A percentile compares a stretch with the other conserved stretches of the same genome.
Conservation (phyloP, 2,888 invertebrate genomes). For the Sceliomorpha sp. region DNA sequence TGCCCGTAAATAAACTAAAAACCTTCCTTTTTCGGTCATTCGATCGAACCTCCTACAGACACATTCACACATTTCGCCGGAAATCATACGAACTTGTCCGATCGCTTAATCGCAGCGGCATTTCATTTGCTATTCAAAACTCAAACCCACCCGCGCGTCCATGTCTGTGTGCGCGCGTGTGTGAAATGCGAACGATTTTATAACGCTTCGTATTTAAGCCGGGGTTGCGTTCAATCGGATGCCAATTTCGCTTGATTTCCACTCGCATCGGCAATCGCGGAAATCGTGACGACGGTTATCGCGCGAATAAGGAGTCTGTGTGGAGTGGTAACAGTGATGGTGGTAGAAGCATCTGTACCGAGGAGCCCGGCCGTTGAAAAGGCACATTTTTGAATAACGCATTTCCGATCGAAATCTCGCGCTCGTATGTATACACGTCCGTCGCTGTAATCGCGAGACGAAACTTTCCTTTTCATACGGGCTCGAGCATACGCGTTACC, state of each 20-base stretch:
- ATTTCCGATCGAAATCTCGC: constrained; percentile 3
- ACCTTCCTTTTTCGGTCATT: no score
- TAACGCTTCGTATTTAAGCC: constrained; percentile 34
- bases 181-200: constrained; percentile 49
- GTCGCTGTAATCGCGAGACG: constrained; percentile 29
- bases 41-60: no score
- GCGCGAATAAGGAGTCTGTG: constrained; percentile 26
- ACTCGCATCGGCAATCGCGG: constrained; percentile 34
- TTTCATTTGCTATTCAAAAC: constrained; percentile 39
- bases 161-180: constrained; percentile 11
- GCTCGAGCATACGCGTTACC: constrained; percentile 20
- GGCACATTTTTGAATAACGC: constrained; percentile 19
- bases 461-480: constrained; percentile 31
- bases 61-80: no score
- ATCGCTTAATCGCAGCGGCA: no score
- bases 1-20: no score
- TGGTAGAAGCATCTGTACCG: no score
- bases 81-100: no score
- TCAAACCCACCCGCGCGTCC: no score
- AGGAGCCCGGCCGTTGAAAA: constrained; percentile 29
- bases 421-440: neutral
- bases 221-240: constrained; percentile 51
- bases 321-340: no score
- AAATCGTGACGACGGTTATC: constrained; percentile 44
- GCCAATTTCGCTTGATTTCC: constrained; percentile 51